Percentiles rank a stretch among this genome's conserved stretches.
Conservation (phyloP, 1,140 invertebrate genomes). For the Neotoxoptera formosana region DNA sequence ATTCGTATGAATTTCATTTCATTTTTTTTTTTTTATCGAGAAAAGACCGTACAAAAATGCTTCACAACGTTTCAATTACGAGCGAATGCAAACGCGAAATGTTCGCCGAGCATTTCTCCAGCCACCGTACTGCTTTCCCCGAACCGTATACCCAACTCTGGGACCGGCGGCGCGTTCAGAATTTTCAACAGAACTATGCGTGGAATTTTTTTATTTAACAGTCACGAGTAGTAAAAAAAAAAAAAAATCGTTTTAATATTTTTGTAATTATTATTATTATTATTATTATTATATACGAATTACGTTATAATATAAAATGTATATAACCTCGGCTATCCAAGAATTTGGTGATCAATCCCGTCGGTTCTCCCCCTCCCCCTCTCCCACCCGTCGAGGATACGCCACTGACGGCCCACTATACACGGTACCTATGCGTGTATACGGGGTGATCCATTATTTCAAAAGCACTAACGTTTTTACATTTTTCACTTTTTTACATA, state of each 20-base stretch:
- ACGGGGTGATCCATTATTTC: too few species aligned
- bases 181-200: neutral
- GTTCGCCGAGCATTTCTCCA: neutral
- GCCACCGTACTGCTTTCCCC: too few species aligned
- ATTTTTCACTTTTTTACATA: too few species aligned
- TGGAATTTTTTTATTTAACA: neutral
- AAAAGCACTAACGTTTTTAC: too few species aligned
- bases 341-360: too few species aligned
- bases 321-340: neutral
- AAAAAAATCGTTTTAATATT: neutral
- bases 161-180: neutral
- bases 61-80: neutral
- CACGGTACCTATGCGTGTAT: too few species aligned
- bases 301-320: neutral
- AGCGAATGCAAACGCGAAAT: neutral
- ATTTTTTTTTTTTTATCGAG: neutral
- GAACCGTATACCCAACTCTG: neutral
- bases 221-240: too few species aligned
- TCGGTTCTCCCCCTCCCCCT: too few species aligned
- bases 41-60: neutral
- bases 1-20: neutral
- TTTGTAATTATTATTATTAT: neutral
- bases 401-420: too few species aligned
- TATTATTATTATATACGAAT: too few species aligned
- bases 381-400: too few species aligned